phyloP scores from a whole-genome alignment of 2,113 vertebrate genomes.

The Mirounga angustirostris region DNA sequence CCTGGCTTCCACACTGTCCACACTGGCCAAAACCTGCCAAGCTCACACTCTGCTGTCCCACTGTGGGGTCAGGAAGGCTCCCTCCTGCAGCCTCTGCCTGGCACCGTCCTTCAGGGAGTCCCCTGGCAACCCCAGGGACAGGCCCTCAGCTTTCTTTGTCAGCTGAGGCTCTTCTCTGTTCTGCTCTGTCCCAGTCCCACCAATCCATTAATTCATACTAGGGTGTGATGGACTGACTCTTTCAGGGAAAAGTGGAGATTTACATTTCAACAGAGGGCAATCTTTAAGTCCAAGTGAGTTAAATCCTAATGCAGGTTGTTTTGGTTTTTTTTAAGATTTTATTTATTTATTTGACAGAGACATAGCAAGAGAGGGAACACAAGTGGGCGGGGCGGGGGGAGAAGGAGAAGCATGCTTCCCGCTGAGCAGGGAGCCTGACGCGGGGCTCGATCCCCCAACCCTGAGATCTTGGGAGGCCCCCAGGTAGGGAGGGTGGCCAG shows the following conservation, averaged over 20 bases:
- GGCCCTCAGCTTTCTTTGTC: background rate
- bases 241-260: background rate
- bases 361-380: no score
- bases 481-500: background rate
- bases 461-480: background rate
- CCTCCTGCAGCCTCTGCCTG: background rate
- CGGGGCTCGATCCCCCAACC: no score
- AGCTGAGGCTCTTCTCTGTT: background rate
- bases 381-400: no score
- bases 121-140: background rate
- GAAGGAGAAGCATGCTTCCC: no score
- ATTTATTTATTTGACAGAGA: no score
- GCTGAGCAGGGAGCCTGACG: no score
- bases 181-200: background rate
- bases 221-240: background rate
- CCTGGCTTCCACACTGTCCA: background rate
- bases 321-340: no score
- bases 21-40: background rate
- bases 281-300: background rate
- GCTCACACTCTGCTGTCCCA: no score
- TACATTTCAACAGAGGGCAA: background rate
- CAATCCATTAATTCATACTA: background rate
- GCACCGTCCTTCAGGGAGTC: background rate
- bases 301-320: background rate
- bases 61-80: background rate